A percentile compares a stretch with the other conserved stretches of the same genome.
These are phyloP conservation scores for Chrysemys picta DNA, from an alignment of 2,113 vertebrate species.

Conservation along the genomic window DNA sequence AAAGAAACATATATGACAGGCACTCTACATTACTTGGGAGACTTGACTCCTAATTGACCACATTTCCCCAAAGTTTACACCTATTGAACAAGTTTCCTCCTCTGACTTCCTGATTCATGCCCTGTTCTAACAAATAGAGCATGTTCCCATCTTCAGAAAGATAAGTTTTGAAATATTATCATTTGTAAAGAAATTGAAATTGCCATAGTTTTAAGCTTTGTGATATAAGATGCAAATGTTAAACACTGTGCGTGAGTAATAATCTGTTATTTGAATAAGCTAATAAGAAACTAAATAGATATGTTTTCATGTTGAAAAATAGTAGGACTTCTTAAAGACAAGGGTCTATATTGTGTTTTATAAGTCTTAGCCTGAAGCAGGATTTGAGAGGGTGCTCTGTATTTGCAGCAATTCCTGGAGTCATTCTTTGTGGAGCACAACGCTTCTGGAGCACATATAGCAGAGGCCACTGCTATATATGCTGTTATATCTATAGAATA, in stretches of 20 bases:
- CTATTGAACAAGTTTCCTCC: background rate
- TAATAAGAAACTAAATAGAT: background rate
- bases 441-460: background rate
- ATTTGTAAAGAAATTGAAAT: background rate
- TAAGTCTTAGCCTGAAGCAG: background rate
- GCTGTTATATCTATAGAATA: background rate
- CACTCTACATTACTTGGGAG: background rate
- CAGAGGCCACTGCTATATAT: background rate
- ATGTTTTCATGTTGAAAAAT: background rate
- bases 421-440: background rate
- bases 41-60: background rate
- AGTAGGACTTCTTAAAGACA: background rate
- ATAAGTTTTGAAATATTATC: background rate
- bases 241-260: background rate
- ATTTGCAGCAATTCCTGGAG: background rate
- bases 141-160: background rate
- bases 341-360: background rate
- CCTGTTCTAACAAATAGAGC: background rate
- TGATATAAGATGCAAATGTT: background rate
- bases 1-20: background rate
- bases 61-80: background rate
- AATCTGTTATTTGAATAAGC: background rate
- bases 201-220: background rate
- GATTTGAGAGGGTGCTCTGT: background rate
- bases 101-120: background rate